Conservation (phyloP, 2,113 vertebrate species). For the Corythaixoides concolor region DNA sequence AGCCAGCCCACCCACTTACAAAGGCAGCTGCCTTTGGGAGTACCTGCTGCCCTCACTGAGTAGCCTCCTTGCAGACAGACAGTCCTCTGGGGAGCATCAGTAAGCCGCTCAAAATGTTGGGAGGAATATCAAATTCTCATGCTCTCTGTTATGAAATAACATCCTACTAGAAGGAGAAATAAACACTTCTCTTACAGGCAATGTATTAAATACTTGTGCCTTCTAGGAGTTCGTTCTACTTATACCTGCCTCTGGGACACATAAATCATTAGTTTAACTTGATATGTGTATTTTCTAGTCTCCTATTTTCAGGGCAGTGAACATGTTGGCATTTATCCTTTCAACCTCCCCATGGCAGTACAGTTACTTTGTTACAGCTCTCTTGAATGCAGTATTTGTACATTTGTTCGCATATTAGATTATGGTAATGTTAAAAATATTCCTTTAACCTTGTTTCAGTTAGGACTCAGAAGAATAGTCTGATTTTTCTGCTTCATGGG, state of each 20-base stretch:
- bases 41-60: neutral
- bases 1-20: neutral
- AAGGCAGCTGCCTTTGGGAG: neutral
- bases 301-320: neutral
- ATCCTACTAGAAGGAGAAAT: neutral
- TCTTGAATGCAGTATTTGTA: neutral
- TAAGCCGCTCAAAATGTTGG: neutral
- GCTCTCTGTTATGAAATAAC: neutral
- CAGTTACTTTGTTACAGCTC: neutral
- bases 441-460: conserved; percentile 45
- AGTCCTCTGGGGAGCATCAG: neutral
- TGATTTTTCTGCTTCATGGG: conserved; percentile 45
- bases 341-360: neutral
- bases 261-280: neutral
- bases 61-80: neutral
- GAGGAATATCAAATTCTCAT: neutral
- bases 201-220: neutral
- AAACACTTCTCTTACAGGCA: neutral
- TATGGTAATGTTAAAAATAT: conserved; percentile 27
- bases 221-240: neutral
- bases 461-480: conserved; percentile 10
- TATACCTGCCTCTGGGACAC: neutral
- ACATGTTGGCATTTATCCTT: neutral
- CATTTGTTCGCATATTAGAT: conserved; percentile 37
- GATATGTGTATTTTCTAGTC: neutral